Evolutionary conservation across 1,140 invertebrate species (phyloP), one percentile per base, ranked within the genome.

Genomic region (Ectropis grisescens): DNA sequence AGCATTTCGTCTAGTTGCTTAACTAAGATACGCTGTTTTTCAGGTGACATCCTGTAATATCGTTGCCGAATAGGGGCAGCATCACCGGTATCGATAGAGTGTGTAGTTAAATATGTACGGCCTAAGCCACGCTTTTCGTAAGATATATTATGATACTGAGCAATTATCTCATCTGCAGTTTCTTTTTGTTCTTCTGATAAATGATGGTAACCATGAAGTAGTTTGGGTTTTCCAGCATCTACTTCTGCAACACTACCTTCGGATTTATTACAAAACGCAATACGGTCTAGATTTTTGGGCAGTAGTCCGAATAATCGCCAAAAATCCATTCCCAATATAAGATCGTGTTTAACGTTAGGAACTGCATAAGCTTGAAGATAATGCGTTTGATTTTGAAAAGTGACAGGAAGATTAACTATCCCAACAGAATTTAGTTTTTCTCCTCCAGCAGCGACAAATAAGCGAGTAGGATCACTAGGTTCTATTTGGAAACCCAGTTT

Each of bases 241-340:
- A 22, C 19, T 22, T 5, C 4, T 22, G 6, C n/a, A 3, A 36
- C 25, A 22, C 8, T 3, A 14, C 37, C n/a, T 24, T 5, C 4
- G 9, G 29, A 11, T 29, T 38, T 44, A 31, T 37, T 36, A 26
- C 30, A 44, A 9, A 42, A 9, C 1, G 9, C n/a, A n/a, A n/a
- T n/a, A n/a, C n/a, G n/a, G n/a, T n/a, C n/a, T n/a, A n/a, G n/a
- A n/a, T n/a, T n/a, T n/a, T n/a, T n/a, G n/a, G n/a, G n/a, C n/a
- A n/a, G n/a, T n/a, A n/a, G n/a, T n/a, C n/a, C n/a, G n/a, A n/a
- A n/a, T n/a, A n/a, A n/a, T n/a, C n/a, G n/a, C n/a, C n/a, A n/a
- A n/a, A n/a, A n/a, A n/a, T n/a, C n/a, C n/a, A n/a, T n/a, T n/a
- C n/a, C n/a, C n/a, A n/a, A n/a, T n/a, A n/a, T n/a, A n/a, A n/a